These are phyloP conservation scores for Odobenus rosmarus DNA, from an alignment of 2,113 vertebrate genomes.

Conservation along the genomic window DNA sequence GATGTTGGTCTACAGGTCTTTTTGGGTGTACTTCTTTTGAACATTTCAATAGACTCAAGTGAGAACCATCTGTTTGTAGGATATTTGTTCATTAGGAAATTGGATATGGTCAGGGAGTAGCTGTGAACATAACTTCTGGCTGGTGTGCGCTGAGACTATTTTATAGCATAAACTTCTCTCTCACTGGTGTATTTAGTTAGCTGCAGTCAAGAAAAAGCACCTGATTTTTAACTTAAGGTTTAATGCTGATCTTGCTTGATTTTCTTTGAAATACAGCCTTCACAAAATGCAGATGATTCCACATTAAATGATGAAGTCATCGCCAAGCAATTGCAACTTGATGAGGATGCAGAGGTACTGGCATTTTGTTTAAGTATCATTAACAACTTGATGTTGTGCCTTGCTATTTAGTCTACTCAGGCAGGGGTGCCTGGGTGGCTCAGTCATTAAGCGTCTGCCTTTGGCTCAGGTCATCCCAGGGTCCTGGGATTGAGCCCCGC, in stretches of 20 bases:
- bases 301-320: slow-evolving; percentile 91
- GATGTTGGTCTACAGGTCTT: background rate
- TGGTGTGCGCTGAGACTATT: background rate
- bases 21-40: background rate
- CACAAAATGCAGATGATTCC: slow-evolving; percentile 85
- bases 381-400: background rate
- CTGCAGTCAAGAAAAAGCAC: background rate
- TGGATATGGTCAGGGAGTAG: background rate
- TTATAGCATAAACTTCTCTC: background rate
- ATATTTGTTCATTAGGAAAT: slow-evolving; percentile 53
- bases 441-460: too few species aligned
- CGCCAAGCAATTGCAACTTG: slow-evolving; percentile 92
- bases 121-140: background rate
- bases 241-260: slow-evolving; percentile 65
- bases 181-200: slow-evolving; percentile 27
- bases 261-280: slow-evolving; percentile 84
- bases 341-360: slow-evolving; percentile 93
- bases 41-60: background rate
- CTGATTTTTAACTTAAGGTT: slow-evolving; percentile 9
- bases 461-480: too few species aligned
- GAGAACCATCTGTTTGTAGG: slow-evolving; percentile 5
- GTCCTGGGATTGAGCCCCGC: too few species aligned
- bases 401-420: background rate
- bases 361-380: background rate
- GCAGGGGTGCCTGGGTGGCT: too few species aligned